Conservation (phyloP, 2,113 vertebrate species). For the Alligator mississippiensis region DNA sequence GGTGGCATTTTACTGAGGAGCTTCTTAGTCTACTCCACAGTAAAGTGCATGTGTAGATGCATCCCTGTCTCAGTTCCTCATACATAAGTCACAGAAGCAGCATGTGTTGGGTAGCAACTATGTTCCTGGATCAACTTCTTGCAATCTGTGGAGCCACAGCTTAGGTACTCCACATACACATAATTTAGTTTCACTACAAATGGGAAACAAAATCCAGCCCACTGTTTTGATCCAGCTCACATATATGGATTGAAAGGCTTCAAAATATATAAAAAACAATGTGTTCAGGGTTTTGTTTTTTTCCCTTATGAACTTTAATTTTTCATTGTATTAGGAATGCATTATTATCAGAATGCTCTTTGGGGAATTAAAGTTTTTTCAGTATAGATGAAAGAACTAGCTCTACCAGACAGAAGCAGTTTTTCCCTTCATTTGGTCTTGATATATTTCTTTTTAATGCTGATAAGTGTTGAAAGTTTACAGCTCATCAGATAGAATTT, state of each 20-base stretch:
- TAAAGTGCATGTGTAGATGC: too few species aligned
- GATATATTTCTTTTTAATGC: neutral
- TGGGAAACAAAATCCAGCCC: neutral
- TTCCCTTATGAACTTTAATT: neutral
- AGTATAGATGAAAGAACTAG: neutral
- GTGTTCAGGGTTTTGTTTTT: neutral
- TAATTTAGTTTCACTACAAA: neutral
- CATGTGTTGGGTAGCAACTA: neutral
- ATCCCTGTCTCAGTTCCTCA: neutral
- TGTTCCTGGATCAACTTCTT: neutral
- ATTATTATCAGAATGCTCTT: neutral
- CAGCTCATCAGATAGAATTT: neutral
- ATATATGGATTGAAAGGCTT: neutral
- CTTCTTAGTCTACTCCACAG: too few species aligned
- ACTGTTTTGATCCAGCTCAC: neutral
- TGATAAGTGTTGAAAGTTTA: neutral
- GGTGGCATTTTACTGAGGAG: too few species aligned
- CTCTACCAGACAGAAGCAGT: neutral
- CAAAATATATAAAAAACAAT: neutral
- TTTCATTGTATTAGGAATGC: neutral
- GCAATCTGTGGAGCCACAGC: too few species aligned
- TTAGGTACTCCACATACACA: neutral
- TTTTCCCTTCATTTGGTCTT: neutral
- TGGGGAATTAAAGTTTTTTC: neutral
- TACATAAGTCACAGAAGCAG: neutral